Conservation (phyloP, 1,140 invertebrate species). For the Oncopodura yosiiana region DNA sequence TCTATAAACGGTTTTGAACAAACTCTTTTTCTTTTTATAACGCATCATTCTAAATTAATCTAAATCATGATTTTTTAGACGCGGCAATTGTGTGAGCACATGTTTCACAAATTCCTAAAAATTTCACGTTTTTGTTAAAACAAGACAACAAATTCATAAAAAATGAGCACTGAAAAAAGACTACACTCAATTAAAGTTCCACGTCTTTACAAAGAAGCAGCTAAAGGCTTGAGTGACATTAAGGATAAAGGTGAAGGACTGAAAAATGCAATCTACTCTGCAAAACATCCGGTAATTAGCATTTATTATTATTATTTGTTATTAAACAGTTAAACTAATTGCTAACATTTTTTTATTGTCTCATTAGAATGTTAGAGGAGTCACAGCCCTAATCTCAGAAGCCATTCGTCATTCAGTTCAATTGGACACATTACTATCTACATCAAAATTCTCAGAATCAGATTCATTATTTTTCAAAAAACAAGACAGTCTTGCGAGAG, state of each 20-base stretch:
- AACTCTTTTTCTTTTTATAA: too few species aligned
- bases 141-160: too few species aligned
- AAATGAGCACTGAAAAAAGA: not conserved
- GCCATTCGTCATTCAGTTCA: slow-evolving; percentile 55
- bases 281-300: slow-evolving; percentile 43
- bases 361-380: slow-evolving; percentile 50
- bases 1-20: too few species aligned
- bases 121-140: too few species aligned
- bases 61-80: too few species aligned
- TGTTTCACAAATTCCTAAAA: too few species aligned
- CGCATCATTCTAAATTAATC: too few species aligned
- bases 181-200: slow-evolving; percentile 56
- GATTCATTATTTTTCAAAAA: slow-evolving; percentile 50
- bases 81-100: too few species aligned
- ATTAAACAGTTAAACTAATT: slow-evolving; percentile 6
- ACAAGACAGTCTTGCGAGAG: slow-evolving; percentile 57
- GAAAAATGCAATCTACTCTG: slow-evolving; percentile 53
- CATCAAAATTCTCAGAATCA: slow-evolving; percentile 48
- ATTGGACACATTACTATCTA: slow-evolving; percentile 52
- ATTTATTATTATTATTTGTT: slow-evolving; percentile 6
- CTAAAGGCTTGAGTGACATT: slow-evolving; percentile 55
- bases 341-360: not conserved
- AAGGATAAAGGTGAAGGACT: slow-evolving; percentile 57
- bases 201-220: slow-evolving; percentile 59
- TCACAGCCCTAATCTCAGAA: slow-evolving; percentile 61